A percentile compares a stretch with the other conserved stretches of the same genome.
Evolutionary conservation across 2,888 invertebrate genomes (phyloP).

Genomic region (Phania funesta): DNA sequence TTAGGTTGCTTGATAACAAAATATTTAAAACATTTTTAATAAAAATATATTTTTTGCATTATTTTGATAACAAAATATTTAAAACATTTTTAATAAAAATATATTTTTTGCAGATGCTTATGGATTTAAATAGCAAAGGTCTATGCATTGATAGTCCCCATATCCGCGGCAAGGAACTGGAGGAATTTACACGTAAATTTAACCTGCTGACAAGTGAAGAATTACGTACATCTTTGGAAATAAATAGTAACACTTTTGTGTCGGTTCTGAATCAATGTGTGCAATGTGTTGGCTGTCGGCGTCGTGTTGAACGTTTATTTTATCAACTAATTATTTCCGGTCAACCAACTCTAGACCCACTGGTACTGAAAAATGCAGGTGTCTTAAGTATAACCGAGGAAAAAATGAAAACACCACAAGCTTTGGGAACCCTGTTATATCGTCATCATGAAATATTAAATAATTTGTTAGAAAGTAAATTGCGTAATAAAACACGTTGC

Average conservation of each 20-base stretch:
- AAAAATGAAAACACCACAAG: slow-evolving; percentile 88
- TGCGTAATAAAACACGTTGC: slow-evolving; percentile 94
- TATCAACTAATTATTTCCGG: slow-evolving; percentile 91
- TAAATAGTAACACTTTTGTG: slow-evolving; percentile 90
- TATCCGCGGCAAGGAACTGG: slow-evolving; percentile 90
- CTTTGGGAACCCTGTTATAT: slow-evolving; percentile 91
- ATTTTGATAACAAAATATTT: too few species aligned
- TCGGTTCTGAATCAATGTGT: slow-evolving; percentile 93
- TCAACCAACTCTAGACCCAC: slow-evolving; percentile 92
- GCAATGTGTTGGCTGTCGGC: slow-evolving; percentile 95
- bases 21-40: too few species aligned
- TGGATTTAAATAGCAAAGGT: slow-evolving; percentile 93
- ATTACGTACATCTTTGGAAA: slow-evolving; percentile 89
- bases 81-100: background rate
- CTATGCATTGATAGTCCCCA: slow-evolving; percentile 90
- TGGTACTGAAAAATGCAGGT: slow-evolving; percentile 88
- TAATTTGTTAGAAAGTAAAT: slow-evolving; percentile 89
- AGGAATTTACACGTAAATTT: slow-evolving; percentile 92
- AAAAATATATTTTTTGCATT: too few species aligned
- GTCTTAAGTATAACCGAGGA: slow-evolving; percentile 90
- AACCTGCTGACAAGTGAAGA: slow-evolving; percentile 88
- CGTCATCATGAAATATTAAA: slow-evolving; percentile 91
- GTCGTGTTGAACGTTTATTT: slow-evolving; percentile 94
- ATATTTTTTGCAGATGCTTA: slow-evolving; percentile 87
- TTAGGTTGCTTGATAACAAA: too few species aligned